Conservation (phyloP, 2,888 invertebrate species). For the Cepaea hortensis region DNA sequence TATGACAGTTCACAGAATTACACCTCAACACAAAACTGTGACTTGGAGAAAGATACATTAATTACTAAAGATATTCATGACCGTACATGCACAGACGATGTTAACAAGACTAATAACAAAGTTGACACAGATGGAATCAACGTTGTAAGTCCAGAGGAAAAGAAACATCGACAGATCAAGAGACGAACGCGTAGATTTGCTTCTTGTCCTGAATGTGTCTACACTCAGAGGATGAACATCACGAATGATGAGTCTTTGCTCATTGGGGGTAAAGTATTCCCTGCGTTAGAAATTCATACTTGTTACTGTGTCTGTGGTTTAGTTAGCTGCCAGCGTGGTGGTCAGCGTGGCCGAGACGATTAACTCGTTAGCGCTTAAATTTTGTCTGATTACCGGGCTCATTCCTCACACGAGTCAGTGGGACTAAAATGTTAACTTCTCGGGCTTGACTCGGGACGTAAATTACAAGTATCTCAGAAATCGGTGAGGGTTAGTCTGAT, state of each 20-base stretch:
- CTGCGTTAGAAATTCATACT: no score
- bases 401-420: no score
- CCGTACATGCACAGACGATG: neutral
- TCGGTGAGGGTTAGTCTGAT: no score
- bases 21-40: neutral
- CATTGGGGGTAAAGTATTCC: conserved; percentile 18
- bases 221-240: conserved; percentile 45
- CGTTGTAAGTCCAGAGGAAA: neutral
- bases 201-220: conserved; percentile 45
- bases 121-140: neutral
- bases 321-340: no score
- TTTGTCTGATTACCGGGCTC: no score
- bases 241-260: conserved; percentile 41
- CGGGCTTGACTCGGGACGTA: no score
- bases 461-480: no score
- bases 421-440: no score
- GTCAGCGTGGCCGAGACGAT: no score
- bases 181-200: conserved; percentile 18
- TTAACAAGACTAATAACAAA: neutral
- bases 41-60: neutral
- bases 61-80: conserved; percentile 3
- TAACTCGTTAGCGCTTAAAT: no score
- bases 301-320: no score
- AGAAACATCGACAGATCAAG: neutral
- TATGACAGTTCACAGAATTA: neutral